Evolutionary conservation across 2,888 invertebrate species (phyloP), one percentile per base, ranked within the genome.

Genomic region (Carabus problematicus): DNA sequence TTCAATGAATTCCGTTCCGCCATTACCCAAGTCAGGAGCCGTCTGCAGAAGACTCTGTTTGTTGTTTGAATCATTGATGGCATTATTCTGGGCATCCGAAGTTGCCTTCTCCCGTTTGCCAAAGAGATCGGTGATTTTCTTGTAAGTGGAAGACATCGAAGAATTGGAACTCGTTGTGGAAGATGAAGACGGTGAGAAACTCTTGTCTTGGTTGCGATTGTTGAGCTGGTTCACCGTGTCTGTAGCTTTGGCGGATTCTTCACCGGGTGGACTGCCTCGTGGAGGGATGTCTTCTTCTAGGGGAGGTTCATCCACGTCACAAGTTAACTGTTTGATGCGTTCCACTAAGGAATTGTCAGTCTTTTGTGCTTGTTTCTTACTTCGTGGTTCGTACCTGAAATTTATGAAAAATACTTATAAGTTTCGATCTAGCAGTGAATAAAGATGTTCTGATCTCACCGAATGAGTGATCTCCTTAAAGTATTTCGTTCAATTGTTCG

Each of bases 401-500:
- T 29, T 29, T 29, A 29, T 29, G n/a, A 29, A 29, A 29, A 29
- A 29, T 29, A 29, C 6, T 29, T 29, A 29, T 29, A 29, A n/a
- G n/a, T n/a, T n/a, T n/a, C n/a, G 29, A 29, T 29, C 6, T 29
- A 29, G 29, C 29, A 29, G 6, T 29, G 2, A 29, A 29, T n/a
- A n/a, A n/a, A n/a, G n/a, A n/a, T n/a, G n/a, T n/a, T n/a, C n/a
- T n/a, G n/a, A 29, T 29, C 47, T 79, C 87, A 92, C 73, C 91
- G 88, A 73, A 93, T 88, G 62, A 93, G 84, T 11, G 92, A 94
- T 72, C 94, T 87, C 1, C 94, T 84, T 12, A 94, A 80, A 0
- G 94, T 92, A 77, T 94, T 94, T 54, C 93, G 85, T 76, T 94
- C 94, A 70, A 94, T 94, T 42, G 93, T 92, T 55, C 91, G 85